These are phyloP conservation scores for Drosophila subquinaria DNA, from an alignment of 2,888 invertebrate species.

Conservation along the genomic window DNA sequence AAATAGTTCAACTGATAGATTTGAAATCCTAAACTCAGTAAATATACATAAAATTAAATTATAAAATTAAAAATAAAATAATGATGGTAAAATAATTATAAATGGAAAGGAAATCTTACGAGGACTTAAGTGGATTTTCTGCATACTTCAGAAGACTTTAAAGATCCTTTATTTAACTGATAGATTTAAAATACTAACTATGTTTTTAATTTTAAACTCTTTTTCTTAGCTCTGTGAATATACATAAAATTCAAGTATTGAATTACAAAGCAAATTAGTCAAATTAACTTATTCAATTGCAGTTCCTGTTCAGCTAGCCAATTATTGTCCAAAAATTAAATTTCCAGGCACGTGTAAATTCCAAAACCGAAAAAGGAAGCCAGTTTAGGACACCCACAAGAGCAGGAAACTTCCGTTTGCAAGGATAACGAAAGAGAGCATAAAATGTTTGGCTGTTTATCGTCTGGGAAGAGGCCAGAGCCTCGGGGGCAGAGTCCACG, in stretches of 20 bases:
- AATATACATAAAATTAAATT: too few relatives aligned
- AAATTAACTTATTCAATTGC: not conserved
- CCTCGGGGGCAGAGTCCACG: slow-evolving; percentile 40
- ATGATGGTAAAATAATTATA: too few relatives aligned
- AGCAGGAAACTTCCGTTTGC: slow-evolving; percentile 45
- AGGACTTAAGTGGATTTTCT: not conserved
- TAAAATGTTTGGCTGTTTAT: slow-evolving; percentile 31
- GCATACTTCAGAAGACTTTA: not conserved
- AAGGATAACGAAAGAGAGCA: slow-evolving; percentile 22
- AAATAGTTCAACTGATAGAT: too few relatives aligned
- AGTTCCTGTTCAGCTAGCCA: slow-evolving; percentile 1
- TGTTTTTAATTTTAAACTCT: not conserved
- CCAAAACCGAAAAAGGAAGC: slow-evolving; percentile 9
- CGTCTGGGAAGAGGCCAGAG: slow-evolving; percentile 28
- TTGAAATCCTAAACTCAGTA: too few relatives aligned
- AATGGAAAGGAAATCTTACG: too few relatives aligned
- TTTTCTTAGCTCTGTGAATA: too few relatives aligned
- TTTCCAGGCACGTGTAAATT: slow-evolving; percentile 10
- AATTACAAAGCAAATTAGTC: not conserved
- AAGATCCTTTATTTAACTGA: not conserved
- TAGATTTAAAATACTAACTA: not conserved
- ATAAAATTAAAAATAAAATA: too few relatives aligned
- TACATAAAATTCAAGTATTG: not conserved
- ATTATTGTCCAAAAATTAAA: slow-evolving; percentile 19
- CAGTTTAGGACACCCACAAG: slow-evolving; percentile 14